Base-by-base conservation (phyloP, 2,888 invertebrate genomes). In the Altica lythri region DNA sequence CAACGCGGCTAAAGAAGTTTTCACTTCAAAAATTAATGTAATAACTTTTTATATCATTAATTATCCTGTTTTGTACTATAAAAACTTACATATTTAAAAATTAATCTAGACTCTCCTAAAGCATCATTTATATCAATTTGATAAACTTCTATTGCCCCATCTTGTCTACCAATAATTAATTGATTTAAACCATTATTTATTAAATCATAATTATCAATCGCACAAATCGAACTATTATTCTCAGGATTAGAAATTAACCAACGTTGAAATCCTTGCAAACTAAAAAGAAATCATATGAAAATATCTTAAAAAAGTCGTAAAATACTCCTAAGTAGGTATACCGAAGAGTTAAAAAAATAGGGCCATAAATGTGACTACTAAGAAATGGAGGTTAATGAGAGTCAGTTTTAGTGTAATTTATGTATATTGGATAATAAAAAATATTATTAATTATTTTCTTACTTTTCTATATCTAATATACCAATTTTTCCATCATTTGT, bases 401-500 rank as follows among this genome's bases (percentile, higher is more conserved):
- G n/a, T n/a, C n/a, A n/a, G n/a, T n/a, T n/a, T n/a, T n/a, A n/a
- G n/a, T n/a, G n/a, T n/a, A n/a, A n/a, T n/a, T n/a, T n/a, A n/a
- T n/a, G n/a, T n/a, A n/a, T n/a, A n/a, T n/a, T n/a, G n/a, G n/a
- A n/a, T n/a, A n/a, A n/a, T n/a, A n/a, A n/a, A n/a, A 10, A 25
- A 8, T 40, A 19, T 4, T 10, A 40, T 12, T 3, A 42, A 25
- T 5, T 4, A 2, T 37, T 17, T 18, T 30, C 49, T 46, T 59
- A 83, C 84, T 78, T 79, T 68, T 81, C 80, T 30, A 80, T 77
- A 62, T 75, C 83, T 62, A 90, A 86, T 8, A 95, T 82, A 62
- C 95, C 92, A 45, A 97, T 81, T 27, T 86, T 84, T 6, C 97
- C 97, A 78, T 96, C 95, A 61, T 90, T 86, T 32, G 94, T 85